Evolutionary conservation across 2,888 invertebrate species (phyloP).

Genomic region (Mythimna ferrago): DNA sequence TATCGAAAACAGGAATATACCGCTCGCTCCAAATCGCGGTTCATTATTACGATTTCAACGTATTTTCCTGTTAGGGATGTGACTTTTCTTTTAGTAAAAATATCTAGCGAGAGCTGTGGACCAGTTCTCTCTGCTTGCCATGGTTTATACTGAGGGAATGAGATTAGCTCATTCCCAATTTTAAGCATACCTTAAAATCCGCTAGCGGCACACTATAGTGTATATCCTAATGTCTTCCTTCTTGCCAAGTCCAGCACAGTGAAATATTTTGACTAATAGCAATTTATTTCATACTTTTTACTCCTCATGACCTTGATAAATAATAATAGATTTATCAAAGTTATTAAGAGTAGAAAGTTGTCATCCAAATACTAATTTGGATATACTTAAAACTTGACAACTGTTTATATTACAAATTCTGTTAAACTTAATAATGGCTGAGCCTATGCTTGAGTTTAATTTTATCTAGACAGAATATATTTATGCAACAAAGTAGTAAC

Average conservation of each 20-base stretch:
- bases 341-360: too few relatives aligned
- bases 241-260: not conserved
- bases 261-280: not conserved
- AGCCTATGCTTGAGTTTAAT: not conserved
- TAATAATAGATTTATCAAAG: too few relatives aligned
- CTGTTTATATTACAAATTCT: constrained; percentile 1
- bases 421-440: not conserved
- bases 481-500: not conserved
- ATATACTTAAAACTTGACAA: not conserved
- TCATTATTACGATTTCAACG: not conserved
- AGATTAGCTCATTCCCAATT: not conserved
- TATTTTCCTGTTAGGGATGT: not conserved
- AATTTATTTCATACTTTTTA: not conserved
- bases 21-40: not conserved
- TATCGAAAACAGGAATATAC: not conserved
- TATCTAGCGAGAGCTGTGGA: not conserved
- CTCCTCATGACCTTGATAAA: not conserved
- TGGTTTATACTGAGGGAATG: not conserved
- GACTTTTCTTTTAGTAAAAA: constrained; percentile 12
- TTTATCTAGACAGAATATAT: not conserved
- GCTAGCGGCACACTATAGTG: not conserved
- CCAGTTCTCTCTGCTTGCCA: not conserved
- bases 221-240: constrained; percentile 31
- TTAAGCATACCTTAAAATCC: not conserved
- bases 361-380: not conserved